Evolutionary conservation across 2,888 invertebrate species (phyloP).

Genomic region (Julus scanicus): DNA sequence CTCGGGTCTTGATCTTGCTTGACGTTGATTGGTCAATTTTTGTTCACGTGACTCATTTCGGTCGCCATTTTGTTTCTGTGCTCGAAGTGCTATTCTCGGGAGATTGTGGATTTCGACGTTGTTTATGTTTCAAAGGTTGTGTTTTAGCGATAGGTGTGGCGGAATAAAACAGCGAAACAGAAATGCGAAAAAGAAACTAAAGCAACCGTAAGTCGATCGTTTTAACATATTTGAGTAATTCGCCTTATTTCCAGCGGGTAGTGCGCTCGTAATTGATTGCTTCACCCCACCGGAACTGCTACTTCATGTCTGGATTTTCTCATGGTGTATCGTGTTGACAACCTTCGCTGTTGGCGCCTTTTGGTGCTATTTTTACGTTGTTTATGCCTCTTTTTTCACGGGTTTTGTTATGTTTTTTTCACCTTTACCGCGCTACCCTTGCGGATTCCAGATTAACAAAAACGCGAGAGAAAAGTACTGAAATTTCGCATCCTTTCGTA

Average conservation of each 20-base stretch:
- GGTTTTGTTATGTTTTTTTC: too few species aligned
- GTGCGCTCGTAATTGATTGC: background rate
- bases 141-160: background rate
- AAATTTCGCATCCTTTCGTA: background rate
- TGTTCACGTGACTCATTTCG: background rate
- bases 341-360: background rate
- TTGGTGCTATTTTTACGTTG: background rate
- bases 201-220: background rate
- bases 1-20: too few species aligned
- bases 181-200: conserved; percentile 28
- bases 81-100: background rate
- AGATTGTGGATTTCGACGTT: conserved; percentile 2
- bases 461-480: too few species aligned
- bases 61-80: conserved; percentile 16
- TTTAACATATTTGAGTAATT: background rate
- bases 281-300: conserved; percentile 6
- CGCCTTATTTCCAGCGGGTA: background rate
- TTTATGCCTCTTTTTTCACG: too few species aligned
- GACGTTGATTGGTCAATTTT: background rate
- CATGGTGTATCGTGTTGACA: background rate
- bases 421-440: too few species aligned
- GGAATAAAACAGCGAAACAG: background rate
- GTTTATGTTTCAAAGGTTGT: background rate
- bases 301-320: conserved; percentile 30
- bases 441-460: background rate